phyloP scores from a whole-genome alignment of 2,888 invertebrate genomes.

The Hoplodrina blanda region DNA sequence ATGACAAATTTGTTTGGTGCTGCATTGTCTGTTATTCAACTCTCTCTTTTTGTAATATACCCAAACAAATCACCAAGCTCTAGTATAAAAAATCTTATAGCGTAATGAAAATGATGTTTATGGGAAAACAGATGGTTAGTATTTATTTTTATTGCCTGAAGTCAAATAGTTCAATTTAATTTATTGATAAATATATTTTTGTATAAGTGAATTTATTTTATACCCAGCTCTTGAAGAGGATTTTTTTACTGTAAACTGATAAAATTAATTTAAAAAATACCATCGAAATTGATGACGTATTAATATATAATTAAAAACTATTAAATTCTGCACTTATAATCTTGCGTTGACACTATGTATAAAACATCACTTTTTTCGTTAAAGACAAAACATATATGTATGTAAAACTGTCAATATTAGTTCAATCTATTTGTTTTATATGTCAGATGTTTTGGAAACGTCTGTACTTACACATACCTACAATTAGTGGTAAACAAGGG shows the following conservation, averaged over 20 bases:
- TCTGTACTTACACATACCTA: too few species aligned
- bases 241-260: neutral
- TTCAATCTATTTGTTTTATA: too few species aligned
- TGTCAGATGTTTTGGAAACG: too few species aligned
- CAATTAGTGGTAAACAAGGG: too few species aligned
- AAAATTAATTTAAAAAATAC: neutral
- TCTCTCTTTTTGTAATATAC: slow-evolving; percentile 94
- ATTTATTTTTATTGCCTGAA: neutral
- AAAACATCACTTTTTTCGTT: too few species aligned
- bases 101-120: slow-evolving; percentile 54
- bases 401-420: too few species aligned
- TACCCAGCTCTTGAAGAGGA: slow-evolving; percentile 1
- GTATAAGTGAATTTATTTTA: neutral
- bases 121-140: slow-evolving; percentile 2
- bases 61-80: slow-evolving; percentile 84
- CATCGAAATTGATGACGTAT: neutral
- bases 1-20: slow-evolving; percentile 95
- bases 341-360: too few species aligned
- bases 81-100: slow-evolving; percentile 69
- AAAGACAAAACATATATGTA: too few species aligned
- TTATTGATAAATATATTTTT: slow-evolving; percentile 11
- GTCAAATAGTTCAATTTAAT: slow-evolving; percentile 23
- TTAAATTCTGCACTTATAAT: too few species aligned
- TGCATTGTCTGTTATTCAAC: slow-evolving; percentile 93
- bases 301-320: neutral